Evolutionary conservation across 1,140 invertebrate species (phyloP), one percentile per base, ranked within the genome.

Genomic region (Pseudomyrmex pallidus): DNA sequence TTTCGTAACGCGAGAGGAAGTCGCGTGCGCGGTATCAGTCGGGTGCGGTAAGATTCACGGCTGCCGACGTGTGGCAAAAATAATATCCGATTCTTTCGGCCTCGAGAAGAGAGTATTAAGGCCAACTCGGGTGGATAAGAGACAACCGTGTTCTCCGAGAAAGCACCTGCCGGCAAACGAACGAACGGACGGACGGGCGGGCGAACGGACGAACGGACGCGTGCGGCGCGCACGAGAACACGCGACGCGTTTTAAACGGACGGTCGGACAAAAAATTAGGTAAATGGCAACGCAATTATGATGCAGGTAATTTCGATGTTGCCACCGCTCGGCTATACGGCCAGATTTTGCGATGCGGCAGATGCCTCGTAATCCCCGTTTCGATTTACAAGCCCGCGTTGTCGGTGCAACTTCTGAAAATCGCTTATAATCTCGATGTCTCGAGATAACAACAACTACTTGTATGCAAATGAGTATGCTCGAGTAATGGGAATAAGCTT

Each of bases 211-310:
- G 52, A 50, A 9, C 44, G n/a, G 82, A 85, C 85, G 67, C 73
- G 62, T 63, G 83, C 61, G 59, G 25, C 22, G 56, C 61, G 2
- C 46, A 22, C 50, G 57, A 59, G 46, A 70, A 64, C 85, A 85
- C 83, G 85, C 85, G 85, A 85, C 74, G 68, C 73, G 74, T 73
- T 56, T 83, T 66, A 74, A 82, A 74, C 62, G 63, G 56, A 74
- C 66, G 73, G 66, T 8, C 25, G 56, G 4, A 20, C 52, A 90
- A 88, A 88, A 87, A 89, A 87, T 85, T 88, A 85, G 87, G 87
- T 83, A 87, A 88, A 89, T 74, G 88, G 85, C 87, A 89, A 85
- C 68, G 85, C 82, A 86, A 89, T 89, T 83, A 86, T 77, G 76
- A 82, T 70, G 80, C 74, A 74, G 73, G 70, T 67, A 82, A 87